Base-by-base conservation (phyloP, 2,888 invertebrate genomes). In the Catocala sponsa region DNA sequence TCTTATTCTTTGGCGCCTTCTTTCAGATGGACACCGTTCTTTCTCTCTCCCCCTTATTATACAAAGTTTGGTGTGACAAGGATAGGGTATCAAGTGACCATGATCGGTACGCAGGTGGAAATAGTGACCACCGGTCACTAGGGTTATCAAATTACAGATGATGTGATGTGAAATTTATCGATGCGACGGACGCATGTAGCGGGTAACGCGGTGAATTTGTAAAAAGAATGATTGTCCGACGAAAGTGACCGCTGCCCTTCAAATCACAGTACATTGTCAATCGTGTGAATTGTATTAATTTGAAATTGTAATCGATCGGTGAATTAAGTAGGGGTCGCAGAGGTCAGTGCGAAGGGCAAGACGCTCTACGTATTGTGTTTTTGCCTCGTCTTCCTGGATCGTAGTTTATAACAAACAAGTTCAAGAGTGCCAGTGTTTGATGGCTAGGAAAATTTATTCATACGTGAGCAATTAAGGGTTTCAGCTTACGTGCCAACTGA, bases 51-150 rank as follows among this genome's bases (percentile, higher is more conserved):
- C 54, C 12, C 76, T 11, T 38, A 55, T 50, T 57, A 25, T 35
- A 32, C 25, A 41, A 42, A 5, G 44, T 46, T 6, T 49, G 15
- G 66, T 42, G 42, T 58, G 80, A 83, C 63, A 78, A 68, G 63
- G 84, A 83, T 61, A 57, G 68, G n/a, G 50, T 46, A 59, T 41
- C 56, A 35, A 65, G 59, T 80, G 84, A 75, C 79, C 81, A 72
- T 70, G 70, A 72, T 80, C 81, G 74, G 65, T 68, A 57, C 74
- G 85, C 91, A 91, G 91, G 91, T 91, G 91, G 84, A 88, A 79
- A 79, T 74, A 78, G 70, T 92, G 93, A 91, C 91, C 93, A 90
- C 86, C 86, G 92, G 92, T 93, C 92, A 91, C 78, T 80, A 71
- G 76, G 80, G 81, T 83, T 91, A 90, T 93, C 92, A 80, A 81